phyloP scores from a whole-genome alignment of 2,113 vertebrate genomes.

The Antigone vipio region DNA sequence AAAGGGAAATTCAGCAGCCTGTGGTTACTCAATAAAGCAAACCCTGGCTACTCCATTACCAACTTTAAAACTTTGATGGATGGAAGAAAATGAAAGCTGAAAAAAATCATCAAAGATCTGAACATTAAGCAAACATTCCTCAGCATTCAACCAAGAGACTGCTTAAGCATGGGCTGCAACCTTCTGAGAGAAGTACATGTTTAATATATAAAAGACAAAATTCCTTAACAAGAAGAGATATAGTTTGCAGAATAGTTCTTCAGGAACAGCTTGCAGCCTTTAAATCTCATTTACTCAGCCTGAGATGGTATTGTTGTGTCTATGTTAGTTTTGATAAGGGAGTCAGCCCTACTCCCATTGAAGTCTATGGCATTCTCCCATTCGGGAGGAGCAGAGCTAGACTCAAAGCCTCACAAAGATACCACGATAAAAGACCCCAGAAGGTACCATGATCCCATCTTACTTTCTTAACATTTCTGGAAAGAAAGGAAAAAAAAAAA shows the following conservation, averaged over 20 bases:
- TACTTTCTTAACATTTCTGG: conserved; percentile 1
- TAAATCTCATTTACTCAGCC: conserved; percentile 9
- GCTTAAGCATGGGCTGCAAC: conserved; percentile 11
- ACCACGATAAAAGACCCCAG: not conserved
- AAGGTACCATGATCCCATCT: not conserved
- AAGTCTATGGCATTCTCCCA: not conserved
- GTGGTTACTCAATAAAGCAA: conserved; percentile 64
- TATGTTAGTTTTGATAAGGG: not conserved
- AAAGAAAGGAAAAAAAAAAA: no score
- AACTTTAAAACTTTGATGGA: conserved; percentile 33
- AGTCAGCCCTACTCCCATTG: not conserved
- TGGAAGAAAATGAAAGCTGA: conserved; percentile 49
- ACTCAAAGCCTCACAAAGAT: not conserved
- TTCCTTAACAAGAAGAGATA: conserved; percentile 47
- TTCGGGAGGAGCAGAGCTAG: not conserved
- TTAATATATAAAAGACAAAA: conserved; percentile 27
- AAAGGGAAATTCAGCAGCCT: conserved; percentile 50
- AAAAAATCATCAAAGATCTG: conserved; percentile 13
- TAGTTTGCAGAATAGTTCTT: conserved; percentile 20
- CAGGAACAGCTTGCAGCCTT: not conserved
- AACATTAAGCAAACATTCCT: conserved; percentile 53
- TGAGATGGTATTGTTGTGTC: not conserved
- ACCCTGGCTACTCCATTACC: conserved; percentile 28
- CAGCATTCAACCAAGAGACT: conserved; percentile 14
- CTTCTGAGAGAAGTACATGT: not conserved